Conservation (phyloP, 2,888 invertebrate species). For the Lasioglossum villosulum region DNA sequence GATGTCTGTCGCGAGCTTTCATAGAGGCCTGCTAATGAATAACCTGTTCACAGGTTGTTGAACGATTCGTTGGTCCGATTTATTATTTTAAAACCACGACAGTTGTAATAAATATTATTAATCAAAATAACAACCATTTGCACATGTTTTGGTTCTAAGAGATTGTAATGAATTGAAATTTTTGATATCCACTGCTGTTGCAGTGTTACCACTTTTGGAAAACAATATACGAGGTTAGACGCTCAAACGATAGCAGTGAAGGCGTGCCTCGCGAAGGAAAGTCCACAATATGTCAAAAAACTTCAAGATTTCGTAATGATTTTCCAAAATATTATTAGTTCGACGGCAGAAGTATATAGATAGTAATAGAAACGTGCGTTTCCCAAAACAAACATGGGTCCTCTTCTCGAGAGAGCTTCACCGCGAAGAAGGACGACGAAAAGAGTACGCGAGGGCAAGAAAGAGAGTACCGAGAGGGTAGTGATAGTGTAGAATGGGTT, state of each 20-base stretch:
- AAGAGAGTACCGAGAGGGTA: background rate
- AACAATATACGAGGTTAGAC: too few relatives aligned
- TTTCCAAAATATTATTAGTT: background rate
- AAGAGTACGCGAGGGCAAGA: background rate
- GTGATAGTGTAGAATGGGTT: conserved; percentile 20
- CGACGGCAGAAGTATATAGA: background rate
- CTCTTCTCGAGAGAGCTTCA: background rate
- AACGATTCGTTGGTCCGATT: background rate
- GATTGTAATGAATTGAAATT: too few relatives aligned
- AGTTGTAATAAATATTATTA: too few relatives aligned
- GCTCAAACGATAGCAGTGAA: too few relatives aligned
- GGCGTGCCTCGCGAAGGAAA: too few relatives aligned
- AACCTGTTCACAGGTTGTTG: too few relatives aligned
- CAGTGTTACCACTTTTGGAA: too few relatives aligned
- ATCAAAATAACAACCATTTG: too few relatives aligned
- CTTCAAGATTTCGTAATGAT: too few relatives aligned
- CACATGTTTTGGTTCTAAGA: too few relatives aligned
- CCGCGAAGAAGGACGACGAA: background rate
- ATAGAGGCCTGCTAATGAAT: background rate
- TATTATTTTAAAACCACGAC: background rate
- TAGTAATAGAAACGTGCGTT: background rate
- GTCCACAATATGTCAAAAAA: too few relatives aligned
- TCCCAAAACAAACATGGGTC: background rate
- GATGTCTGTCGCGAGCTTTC: background rate
- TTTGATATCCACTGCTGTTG: too few relatives aligned